Evolutionary conservation across 1,140 invertebrate species (phyloP).

Genomic region (Bombyx mori): DNA sequence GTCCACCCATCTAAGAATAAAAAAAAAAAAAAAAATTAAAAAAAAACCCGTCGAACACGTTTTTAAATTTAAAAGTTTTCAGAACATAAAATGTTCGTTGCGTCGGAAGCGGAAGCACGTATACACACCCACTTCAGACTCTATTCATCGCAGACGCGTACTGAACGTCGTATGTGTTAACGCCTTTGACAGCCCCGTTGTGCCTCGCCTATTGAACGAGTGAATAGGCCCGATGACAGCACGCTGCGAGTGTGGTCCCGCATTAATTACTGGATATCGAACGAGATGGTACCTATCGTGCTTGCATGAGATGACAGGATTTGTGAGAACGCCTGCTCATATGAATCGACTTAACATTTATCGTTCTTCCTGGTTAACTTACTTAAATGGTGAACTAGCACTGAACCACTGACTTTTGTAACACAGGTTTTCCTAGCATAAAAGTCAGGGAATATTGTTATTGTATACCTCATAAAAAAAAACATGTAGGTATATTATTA

Average conservation of each 20-base stretch:
- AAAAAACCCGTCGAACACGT: too few species aligned
- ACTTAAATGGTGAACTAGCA: too few species aligned
- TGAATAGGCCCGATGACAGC: constrained; percentile 45
- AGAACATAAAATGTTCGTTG: constrained; percentile 11
- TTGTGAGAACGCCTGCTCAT: constrained; percentile 7
- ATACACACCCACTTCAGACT: constrained; percentile 48
- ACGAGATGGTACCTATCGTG: constrained; percentile 25
- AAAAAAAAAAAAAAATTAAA: too few species aligned
- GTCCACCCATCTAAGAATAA: too few species aligned
- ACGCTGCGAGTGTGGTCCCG: constrained; percentile 42
- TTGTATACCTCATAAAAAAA: not conserved
- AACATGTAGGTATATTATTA: too few species aligned
- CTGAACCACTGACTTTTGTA: too few species aligned
- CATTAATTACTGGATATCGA: constrained; percentile 58
- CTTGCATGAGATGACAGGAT: constrained; percentile 37
- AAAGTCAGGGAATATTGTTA: too few species aligned
- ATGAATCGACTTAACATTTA: not conserved
- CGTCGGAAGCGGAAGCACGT: constrained; percentile 47
- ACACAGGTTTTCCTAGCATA: too few species aligned
- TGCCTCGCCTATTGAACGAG: constrained; percentile 43
- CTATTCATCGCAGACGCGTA: constrained; percentile 52
- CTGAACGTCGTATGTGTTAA: constrained; percentile 25
- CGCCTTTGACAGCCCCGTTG: constrained; percentile 39
- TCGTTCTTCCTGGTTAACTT: not conserved
- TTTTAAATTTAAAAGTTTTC: too few species aligned